phyloP scores from a whole-genome alignment of 2,797 vertebrate genomes.

The Hemitrygon akajei region DNA sequence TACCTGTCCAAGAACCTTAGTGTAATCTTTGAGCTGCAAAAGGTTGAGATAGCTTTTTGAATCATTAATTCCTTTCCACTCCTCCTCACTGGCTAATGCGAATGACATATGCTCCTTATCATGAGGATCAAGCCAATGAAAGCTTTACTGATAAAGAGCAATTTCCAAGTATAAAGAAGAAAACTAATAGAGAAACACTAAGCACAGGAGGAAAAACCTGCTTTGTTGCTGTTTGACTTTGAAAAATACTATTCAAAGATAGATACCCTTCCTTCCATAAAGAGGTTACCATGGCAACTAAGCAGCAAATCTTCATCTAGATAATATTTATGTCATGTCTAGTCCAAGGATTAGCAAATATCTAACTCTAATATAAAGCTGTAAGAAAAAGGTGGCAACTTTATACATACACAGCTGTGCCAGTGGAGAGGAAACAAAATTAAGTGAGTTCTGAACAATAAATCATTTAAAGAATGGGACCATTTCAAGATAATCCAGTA shows the following conservation, averaged over 20 bases:
- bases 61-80: background rate
- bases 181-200: background rate
- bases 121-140: background rate
- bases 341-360: constrained; percentile 4
- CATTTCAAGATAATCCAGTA: background rate
- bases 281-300: constrained; percentile 61
- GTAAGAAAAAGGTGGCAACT: background rate
- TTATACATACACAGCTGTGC: background rate
- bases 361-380: constrained; percentile 8
- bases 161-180: background rate
- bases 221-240: constrained; percentile 22
- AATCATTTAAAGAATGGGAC: background rate
- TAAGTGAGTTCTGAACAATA: background rate
- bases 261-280: constrained; percentile 56
- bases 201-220: background rate
- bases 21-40: background rate
- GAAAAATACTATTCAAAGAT: constrained; percentile 63
- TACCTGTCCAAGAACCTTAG: background rate
- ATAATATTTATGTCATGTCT: constrained; percentile 18
- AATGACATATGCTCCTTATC: background rate
- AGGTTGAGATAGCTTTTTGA: background rate
- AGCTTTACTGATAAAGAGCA: background rate
- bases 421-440: background rate
- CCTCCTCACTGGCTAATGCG: background rate
- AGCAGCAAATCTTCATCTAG: constrained; percentile 38